These are phyloP conservation scores for Orthonyx spaldingii DNA, from an alignment of 2,113 vertebrate genomes.

Conservation along the genomic window DNA sequence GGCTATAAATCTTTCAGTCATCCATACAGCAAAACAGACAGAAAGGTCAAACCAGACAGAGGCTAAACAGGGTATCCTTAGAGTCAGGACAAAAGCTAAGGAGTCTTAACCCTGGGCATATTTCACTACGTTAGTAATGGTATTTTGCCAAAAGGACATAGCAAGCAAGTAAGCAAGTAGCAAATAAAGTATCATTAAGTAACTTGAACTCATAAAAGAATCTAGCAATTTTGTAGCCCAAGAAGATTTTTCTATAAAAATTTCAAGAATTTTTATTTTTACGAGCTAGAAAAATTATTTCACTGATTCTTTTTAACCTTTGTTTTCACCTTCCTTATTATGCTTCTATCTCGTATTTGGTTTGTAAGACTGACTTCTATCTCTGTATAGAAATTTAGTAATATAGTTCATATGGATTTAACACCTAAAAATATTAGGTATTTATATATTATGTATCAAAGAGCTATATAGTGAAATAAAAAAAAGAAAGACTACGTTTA, in stretches of 20 bases:
- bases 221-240: background rate
- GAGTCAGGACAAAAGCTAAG: background rate
- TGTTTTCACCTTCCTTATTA: background rate
- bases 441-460: background rate
- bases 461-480: background rate
- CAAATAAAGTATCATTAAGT: background rate
- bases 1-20: background rate
- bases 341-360: background rate
- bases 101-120: background rate
- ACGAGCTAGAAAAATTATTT: background rate
- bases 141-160: background rate
- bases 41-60: conserved; percentile 13
- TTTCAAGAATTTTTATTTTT: background rate
- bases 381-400: background rate
- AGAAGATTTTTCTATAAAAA: background rate
- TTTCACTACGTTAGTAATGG: background rate
- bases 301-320: background rate
- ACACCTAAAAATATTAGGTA: background rate
- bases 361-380: background rate
- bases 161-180: background rate
- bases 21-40: background rate
- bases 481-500: background rate
- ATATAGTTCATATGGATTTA: background rate
- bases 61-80: background rate
- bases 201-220: background rate